A percentile compares a stretch with the other conserved stretches of the same genome.
These are phyloP conservation scores for Neuroscelio doddi DNA, from an alignment of 2,888 invertebrate genomes.

Conservation along the genomic window DNA sequence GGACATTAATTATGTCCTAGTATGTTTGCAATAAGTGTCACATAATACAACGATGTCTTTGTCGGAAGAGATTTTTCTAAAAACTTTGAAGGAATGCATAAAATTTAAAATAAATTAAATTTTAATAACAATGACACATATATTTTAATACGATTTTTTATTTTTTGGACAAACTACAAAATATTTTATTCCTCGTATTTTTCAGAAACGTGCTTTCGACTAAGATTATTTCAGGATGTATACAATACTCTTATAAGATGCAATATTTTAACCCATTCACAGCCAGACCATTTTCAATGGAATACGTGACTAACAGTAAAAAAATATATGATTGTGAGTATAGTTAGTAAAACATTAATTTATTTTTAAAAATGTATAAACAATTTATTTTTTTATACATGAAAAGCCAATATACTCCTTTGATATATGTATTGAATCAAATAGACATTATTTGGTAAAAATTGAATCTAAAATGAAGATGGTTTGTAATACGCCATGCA, in stretches of 20 bases:
- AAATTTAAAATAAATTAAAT: not conserved
- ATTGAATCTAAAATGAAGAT: too few relatives aligned
- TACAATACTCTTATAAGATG: not conserved
- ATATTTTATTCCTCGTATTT: not conserved
- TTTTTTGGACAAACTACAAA: too few relatives aligned
- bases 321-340: too few relatives aligned
- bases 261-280: not conserved
- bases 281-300: too few relatives aligned
- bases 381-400: not conserved
- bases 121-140: too few relatives aligned
- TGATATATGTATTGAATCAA: too few relatives aligned
- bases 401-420: not conserved
- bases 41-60: not conserved
- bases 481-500: too few relatives aligned
- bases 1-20: not conserved
- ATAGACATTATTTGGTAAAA: too few relatives aligned
- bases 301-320: too few relatives aligned
- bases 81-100: not conserved
- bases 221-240: not conserved
- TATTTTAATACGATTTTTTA: too few relatives aligned
- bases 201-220: not conserved
- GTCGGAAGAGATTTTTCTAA: not conserved
- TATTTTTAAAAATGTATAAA: too few relatives aligned
- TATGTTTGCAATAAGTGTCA: constrained; percentile 4
- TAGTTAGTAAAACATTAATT: not conserved